These are phyloP conservation scores for Gallinago jamesoni DNA, from an alignment of 2,113 vertebrate genomes.

Conservation along the genomic window DNA sequence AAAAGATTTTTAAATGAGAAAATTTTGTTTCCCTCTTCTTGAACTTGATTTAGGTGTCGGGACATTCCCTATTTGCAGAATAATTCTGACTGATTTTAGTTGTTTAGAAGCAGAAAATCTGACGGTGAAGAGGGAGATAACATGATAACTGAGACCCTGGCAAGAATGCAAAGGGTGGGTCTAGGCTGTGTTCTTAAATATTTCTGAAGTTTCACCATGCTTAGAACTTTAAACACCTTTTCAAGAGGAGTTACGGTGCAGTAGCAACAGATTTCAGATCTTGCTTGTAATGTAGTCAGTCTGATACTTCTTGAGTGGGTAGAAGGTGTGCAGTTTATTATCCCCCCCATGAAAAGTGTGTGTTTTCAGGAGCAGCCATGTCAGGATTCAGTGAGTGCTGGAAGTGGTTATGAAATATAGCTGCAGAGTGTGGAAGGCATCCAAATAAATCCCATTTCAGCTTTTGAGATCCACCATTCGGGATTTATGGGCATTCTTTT, in stretches of 20 bases:
- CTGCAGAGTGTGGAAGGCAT: conserved; percentile 56
- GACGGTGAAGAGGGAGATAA: background rate
- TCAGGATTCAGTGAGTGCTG: conserved; percentile 23
- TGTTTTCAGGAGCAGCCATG: conserved; percentile 13
- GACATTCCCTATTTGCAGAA: background rate
- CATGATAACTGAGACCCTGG: background rate
- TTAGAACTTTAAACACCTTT: background rate
- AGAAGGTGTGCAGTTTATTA: conserved; percentile 14
- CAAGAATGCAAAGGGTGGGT: background rate
- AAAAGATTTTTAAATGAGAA: background rate
- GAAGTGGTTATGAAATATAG: conserved; percentile 58
- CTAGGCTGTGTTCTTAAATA: background rate
- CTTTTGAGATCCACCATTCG: conserved; percentile 30
- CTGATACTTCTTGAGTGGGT: background rate
- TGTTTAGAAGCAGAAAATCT: background rate
- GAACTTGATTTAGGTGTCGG: background rate
- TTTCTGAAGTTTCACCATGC: background rate
- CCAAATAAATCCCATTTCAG: conserved; percentile 55
- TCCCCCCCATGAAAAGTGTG: background rate
- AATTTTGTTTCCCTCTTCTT: background rate
- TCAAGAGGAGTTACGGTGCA: background rate
- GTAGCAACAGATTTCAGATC: background rate
- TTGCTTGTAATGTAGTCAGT: background rate
- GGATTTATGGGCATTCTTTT: conserved; percentile 40
- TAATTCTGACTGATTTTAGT: background rate